Base-by-base conservation (phyloP, 2,113 vertebrate genomes). In the Callorhinus ursinus region DNA sequence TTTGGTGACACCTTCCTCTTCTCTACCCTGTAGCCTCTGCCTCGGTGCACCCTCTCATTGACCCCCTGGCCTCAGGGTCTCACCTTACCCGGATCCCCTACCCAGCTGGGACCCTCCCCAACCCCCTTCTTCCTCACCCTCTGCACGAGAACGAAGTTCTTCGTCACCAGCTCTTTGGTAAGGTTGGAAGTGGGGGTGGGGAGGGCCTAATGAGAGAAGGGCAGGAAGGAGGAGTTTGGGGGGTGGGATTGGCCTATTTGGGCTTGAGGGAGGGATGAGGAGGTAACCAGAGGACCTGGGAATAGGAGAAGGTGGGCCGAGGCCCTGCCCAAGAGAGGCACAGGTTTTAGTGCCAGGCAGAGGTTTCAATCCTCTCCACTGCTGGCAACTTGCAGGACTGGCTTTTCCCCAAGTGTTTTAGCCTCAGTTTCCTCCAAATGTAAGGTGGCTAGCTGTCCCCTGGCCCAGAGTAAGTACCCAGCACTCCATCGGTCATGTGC, bases 121-220 rank as follows among this genome's bases (percentile, higher is more conserved):
- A 99, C 96, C 99, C 99, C 95, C 99, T 99, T 98, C 99, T 99
- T 98, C 99, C 99, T 98, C 99, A 99, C 98, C 99, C 99, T 98
- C 99, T 99, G 98, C 99, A 99, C 98, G 99, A 99, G 98, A 99
- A 99, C 65, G 99, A 99, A 99, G 99, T 99, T 98, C 99, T 99
- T 98, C 99, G 99, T 98, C 99, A 99, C 98, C 99, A 99, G 99
- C 99, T 99, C 98, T 99, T 99, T 97, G 99, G 99, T 99, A 99
- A 99, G 99, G 97, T 97, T 4, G 39, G 63, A 91, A n/a, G 3
- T 9, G 1, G 74, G 33, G 16, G 0, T 82, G 31, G 79, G 39
- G 76, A 16, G 57, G 49, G 26, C 83, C 55, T 42, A 26, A 12
- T 31, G 71, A 71, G 12, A 0, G 0, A 5, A n/a, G 49, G 87